Base-by-base conservation (phyloP, 2,888 invertebrate species). In the Liopterus haemorrhoidalis region DNA sequence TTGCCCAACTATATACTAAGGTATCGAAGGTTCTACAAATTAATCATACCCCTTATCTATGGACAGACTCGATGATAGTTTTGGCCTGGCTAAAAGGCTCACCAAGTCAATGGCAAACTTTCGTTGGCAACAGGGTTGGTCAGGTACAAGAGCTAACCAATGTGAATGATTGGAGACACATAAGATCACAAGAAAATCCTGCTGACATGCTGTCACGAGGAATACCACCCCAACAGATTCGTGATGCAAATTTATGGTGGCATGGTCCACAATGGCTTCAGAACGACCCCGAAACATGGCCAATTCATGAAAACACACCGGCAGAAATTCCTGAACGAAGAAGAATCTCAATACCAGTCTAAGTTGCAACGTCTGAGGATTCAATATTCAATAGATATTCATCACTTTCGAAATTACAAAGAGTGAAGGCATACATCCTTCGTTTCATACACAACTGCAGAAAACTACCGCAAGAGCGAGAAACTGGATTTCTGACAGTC, bases 151-250 rank as follows among this genome's bases (percentile, higher is more conserved):
- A 11, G 6, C n/a, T 43, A 18, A 43, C 45, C 5, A 25, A 33
- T 9, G 6, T 12, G 8, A 33, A 31, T 24, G 9, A 27, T 3
- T 56, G 53, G 54, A 24, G 22, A 19, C 49, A 55, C 35, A 44
- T 55, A 16, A 21, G 14, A 4, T 38, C 49, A 6, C 4, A 15
- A n/a, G 30, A 49, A 5, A 55, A 56, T 21, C 54, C 52, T 6
- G 53, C 54, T 8, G 52, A 53, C 39, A 20, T 44, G 16, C 5
- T 54, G 4, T 51, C 53, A 9, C 22, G 50, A 35, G 53, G 53
- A 9, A 3, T 16, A 8, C 18, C n/a, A 4, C 32, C 52, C n/a
- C 33, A 19, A 2, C n/a, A 43, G 6, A 25, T 55, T 6, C 5
- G 11, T 16, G 6, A 21, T 8, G 15, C 8, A n/a, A 15, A 14